phyloP scores from a whole-genome alignment of 1,140 invertebrate species.

The Tetramorium alpestre region DNA sequence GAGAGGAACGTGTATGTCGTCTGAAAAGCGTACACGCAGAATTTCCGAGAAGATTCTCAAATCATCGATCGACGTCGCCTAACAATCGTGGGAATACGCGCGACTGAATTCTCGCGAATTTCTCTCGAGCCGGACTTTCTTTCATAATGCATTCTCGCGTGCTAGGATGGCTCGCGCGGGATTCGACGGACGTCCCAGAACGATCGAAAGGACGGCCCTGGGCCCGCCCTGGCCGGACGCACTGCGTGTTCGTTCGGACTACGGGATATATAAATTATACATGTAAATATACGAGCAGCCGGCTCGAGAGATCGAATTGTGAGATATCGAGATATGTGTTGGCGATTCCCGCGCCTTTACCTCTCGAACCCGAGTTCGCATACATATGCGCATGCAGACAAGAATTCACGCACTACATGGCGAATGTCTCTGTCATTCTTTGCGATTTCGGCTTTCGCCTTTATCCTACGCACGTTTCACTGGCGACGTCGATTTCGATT shows the following conservation, averaged over 20 bases:
- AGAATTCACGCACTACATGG: constrained; percentile 39
- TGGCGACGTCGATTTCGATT: neutral
- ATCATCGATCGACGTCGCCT: constrained; percentile 19
- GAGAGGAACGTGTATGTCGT: neutral
- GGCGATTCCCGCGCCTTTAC: constrained; percentile 73
- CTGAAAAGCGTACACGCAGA: neutral
- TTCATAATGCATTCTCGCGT: neutral
- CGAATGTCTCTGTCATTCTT: constrained; percentile 57
- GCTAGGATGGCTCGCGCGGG: constrained; percentile 3
- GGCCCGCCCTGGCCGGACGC: constrained; percentile 70
- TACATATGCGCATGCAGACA: constrained; percentile 1
- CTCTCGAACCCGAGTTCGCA: neutral
- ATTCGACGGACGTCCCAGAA: constrained; percentile 31
- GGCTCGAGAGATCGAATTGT: constrained; percentile 79
- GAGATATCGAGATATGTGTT: constrained; percentile 82
- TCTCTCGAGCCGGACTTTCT: neutral
- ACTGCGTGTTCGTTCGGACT: constrained; percentile 52
- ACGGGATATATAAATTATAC: constrained; percentile 84
- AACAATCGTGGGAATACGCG: constrained; percentile 70
- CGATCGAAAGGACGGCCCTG: constrained; percentile 54
- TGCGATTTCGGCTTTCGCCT: constrained; percentile 57
- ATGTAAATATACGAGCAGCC: constrained; percentile 83
- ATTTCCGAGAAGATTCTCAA: neutral
- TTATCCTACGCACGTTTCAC: constrained; percentile 62
- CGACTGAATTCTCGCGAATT: constrained; percentile 62